A percentile compares a stretch with the other conserved stretches of the same genome.
Evolutionary conservation across 2,888 invertebrate genomes (phyloP).

Genomic region (Hedya salicella): DNA sequence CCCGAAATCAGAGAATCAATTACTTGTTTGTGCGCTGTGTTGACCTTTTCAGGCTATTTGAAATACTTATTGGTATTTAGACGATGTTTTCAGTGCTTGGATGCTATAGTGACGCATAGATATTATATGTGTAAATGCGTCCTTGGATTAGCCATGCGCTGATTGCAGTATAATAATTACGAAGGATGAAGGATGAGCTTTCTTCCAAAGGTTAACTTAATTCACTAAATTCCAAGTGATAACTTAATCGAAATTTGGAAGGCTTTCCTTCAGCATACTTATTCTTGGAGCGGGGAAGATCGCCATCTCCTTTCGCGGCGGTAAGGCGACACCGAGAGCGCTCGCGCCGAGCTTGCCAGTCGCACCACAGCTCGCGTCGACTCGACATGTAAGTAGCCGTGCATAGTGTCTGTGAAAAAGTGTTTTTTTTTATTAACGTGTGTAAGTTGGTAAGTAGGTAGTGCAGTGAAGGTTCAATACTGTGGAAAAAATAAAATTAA

Average conservation of each 20-base stretch:
- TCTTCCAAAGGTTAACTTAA: background rate
- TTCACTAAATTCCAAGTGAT: slow-evolving; percentile 1
- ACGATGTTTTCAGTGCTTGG: too few species aligned
- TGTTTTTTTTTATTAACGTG: slow-evolving; percentile 67
- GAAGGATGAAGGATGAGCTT: too few species aligned
- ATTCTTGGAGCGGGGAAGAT: slow-evolving; percentile 72
- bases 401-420: slow-evolving; percentile 63
- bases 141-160: too few species aligned
- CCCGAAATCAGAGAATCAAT: too few species aligned
- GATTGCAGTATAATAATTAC: too few species aligned
- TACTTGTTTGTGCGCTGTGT: too few species aligned
- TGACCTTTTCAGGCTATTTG: too few species aligned
- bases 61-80: too few species aligned
- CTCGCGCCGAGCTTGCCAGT: slow-evolving; percentile 73
- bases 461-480: slow-evolving; percentile 59
- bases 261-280: slow-evolving; percentile 61
- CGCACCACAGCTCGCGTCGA: slow-evolving; percentile 85
- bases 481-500: slow-evolving; percentile 35
- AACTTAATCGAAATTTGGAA: slow-evolving; percentile 45
- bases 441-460: slow-evolving; percentile 57
- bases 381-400: slow-evolving; percentile 84
- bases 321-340: slow-evolving; percentile 81
- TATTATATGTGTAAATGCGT: too few species aligned
- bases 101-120: too few species aligned
- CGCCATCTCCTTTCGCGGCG: slow-evolving; percentile 80